Percentiles rank a stretch among this genome's conserved stretches.
Evolutionary conservation across 2,113 vertebrate genomes (phyloP).

Genomic region (Ahaetulla prasina): DNA sequence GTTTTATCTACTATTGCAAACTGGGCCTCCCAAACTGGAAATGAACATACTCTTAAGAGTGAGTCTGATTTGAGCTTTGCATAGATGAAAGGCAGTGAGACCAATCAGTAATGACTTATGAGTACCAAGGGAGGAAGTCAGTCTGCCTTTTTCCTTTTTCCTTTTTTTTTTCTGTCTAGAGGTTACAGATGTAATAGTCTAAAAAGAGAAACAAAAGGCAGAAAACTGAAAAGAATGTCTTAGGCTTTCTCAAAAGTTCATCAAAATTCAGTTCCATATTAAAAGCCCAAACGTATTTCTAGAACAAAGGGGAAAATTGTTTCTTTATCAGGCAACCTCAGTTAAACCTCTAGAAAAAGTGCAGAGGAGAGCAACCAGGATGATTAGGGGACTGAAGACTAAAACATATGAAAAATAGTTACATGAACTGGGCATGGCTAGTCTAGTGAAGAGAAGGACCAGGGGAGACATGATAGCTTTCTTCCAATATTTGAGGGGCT

Average conservation of each 20-base stretch:
- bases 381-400: too few relatives aligned
- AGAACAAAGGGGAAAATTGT: neutral
- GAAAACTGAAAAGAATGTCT: slow-evolving; percentile 9
- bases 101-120: slow-evolving; percentile 67
- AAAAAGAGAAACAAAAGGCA: slow-evolving; percentile 41
- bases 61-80: slow-evolving; percentile 54
- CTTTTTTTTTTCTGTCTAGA: slow-evolving; percentile 50
- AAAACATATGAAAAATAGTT: too few relatives aligned
- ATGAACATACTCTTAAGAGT: slow-evolving; percentile 42
- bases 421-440: too few relatives aligned
- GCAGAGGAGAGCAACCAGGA: too few relatives aligned
- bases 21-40: slow-evolving; percentile 40
- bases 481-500: too few relatives aligned
- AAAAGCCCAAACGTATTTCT: neutral
- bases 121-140: slow-evolving; percentile 69
- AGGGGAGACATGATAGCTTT: too few relatives aligned
- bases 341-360: too few relatives aligned
- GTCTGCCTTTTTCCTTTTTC: slow-evolving; percentile 43
- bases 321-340: neutral
- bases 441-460: too few relatives aligned
- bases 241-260: neutral
- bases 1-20: slow-evolving; percentile 15
- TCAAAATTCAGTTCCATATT: slow-evolving; percentile 2
- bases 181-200: slow-evolving; percentile 58
- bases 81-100: slow-evolving; percentile 62